phyloP scores from a whole-genome alignment of 2,888 invertebrate species.

The Metellina segmentata region DNA sequence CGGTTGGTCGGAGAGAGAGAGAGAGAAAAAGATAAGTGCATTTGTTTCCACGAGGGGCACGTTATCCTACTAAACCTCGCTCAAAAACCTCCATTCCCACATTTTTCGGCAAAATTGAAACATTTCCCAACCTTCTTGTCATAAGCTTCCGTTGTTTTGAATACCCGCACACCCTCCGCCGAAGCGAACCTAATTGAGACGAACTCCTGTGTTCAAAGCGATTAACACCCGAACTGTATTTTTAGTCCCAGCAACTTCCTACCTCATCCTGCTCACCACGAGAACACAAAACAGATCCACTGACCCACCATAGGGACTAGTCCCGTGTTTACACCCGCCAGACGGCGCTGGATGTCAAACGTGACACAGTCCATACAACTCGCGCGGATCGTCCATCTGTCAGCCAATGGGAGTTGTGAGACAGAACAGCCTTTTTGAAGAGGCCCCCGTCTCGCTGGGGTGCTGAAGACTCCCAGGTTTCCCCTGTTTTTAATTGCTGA shows the following conservation, averaged over 20 bases:
- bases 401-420: constrained; percentile 56
- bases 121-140: neutral
- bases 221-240: constrained; percentile 53
- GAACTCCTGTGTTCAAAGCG: constrained; percentile 40
- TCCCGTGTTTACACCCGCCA: constrained; percentile 59
- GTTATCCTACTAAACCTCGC: neutral
- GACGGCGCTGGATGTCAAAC: constrained; percentile 64
- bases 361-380: constrained; percentile 56
- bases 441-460: constrained; percentile 17
- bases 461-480: constrained; percentile 56
- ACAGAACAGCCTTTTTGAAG: constrained; percentile 41
- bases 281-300: constrained; percentile 51
- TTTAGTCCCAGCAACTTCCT: constrained; percentile 36
- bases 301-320: constrained; percentile 24
- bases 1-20: too few relatives aligned
- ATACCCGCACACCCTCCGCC: neutral
- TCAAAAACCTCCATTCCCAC: neutral
- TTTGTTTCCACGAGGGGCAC: too few relatives aligned
- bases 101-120: neutral
- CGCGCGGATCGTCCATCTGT: constrained; percentile 45
- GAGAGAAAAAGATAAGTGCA: too few relatives aligned
- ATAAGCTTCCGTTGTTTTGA: constrained; percentile 20
- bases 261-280: neutral
- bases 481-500: constrained; percentile 54
- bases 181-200: constrained; percentile 27